Base-by-base conservation (phyloP, 2,113 vertebrate genomes). In the Bothrops jararaca region DNA sequence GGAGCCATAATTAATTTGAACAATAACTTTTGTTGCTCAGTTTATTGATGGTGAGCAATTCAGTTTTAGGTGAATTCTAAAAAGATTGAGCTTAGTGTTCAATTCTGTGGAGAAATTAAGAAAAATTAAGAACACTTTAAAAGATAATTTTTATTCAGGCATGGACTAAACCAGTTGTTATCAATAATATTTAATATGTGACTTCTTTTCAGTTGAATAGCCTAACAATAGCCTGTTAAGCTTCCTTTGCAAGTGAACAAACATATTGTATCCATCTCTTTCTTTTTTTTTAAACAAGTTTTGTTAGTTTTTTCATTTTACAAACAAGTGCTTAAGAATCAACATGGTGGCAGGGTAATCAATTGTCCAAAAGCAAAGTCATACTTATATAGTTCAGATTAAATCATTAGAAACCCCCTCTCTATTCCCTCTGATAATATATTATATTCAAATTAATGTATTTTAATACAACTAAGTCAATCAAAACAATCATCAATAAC, bases 221-320 rank as follows among this genome's bases (percentile, higher is more conserved):
- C 0, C 91, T 95, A 95, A 60, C 91, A 94, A 64, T 92, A 42
- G 88, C 94, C 95, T 56, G 95, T 95, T 92, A 94, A 85, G 48
- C 64, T 91, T 11, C 24, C 29, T 53, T n/a, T 87, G 9, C 58
- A 50, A 42, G n/a, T 69, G 12, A 9, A 26, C 23, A 80, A 54
- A 23, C 88, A 90, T 69, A 93, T 87, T 93, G 53, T 87, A 89
- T 26, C 23, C 29, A 48, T 58, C 20, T 20, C 8, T 56, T 85
- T 53, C 22, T 45, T 45, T 45, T 45, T 45, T 45, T 45, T 5
- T 3, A 45, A 45, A 45, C 45, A 45, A 45, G 45, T 45, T 45
- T 45, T 45, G 5, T 45, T 45, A 45, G 45, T 45, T 45, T 45
- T 45, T 45, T 45, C 45, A 45, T 45, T 45, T 45, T 45, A 45